Evolutionary conservation across 2,797 vertebrate species (phyloP), one percentile per base, ranked within the genome.

Genomic region (Acridotheres tristis): DNA sequence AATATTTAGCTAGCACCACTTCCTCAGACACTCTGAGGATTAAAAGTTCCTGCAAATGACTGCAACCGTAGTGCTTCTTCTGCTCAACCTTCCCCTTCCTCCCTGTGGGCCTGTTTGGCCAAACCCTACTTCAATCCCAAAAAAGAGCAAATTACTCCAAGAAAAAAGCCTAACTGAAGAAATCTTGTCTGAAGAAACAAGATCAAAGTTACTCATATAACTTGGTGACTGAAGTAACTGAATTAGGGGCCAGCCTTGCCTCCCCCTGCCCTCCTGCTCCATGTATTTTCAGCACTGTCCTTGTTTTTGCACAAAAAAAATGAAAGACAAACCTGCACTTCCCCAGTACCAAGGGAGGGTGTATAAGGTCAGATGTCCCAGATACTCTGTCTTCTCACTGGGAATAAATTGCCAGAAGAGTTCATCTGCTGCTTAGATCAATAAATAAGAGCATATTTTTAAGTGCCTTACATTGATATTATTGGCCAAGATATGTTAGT

Each of bases 41-140:
- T 51, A 82, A 82, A 93, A 30, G 34, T 30, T 91, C 32, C 61
- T 42, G 50, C 4, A 3, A 85, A n/a, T 7, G 2, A 63, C n/a
- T 29, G 12, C 18, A 4, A 7, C 4, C 5, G 30, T 11, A 27
- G 4, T 12, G 51, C 30, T 69, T 45, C 63, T 88, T 66, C 71
- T 77, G 45, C 32, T 89, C 2, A 2, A 13, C n/a, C 26, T 67
- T 53, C 43, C 13, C 6, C 16, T 92, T 85, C 36, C 47, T 93
- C 51, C 54, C 32, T 0, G 0, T 4, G 15, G 1, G 3, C 30
- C 43, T 4, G 0, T 43, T 83, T 71, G 55, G 57, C 61, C 32
- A 16, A 38, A 50, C 11, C 11, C 51, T 34, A 57, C 51, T 88
- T 66, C 47, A 57, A 34, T 19, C 51, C 61, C 69, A 73, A 47